These are phyloP conservation scores for Notoglanidium macrostoma DNA, from an alignment of 2,797 vertebrate species.

Conservation along the genomic window DNA sequence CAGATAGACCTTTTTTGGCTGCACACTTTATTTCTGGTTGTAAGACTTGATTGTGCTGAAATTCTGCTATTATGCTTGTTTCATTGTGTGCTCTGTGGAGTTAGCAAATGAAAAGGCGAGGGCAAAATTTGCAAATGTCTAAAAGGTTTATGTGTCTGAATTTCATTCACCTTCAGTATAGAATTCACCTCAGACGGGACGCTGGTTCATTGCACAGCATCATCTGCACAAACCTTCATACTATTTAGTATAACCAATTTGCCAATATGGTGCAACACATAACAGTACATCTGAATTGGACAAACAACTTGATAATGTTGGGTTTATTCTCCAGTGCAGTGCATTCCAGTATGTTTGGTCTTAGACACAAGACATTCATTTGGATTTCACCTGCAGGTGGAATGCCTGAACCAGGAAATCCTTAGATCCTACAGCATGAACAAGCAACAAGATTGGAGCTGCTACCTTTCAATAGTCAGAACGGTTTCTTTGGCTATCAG, in stretches of 20 bases:
- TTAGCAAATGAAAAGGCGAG: background rate
- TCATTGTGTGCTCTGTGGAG: background rate
- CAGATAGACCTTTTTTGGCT: background rate
- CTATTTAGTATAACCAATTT: background rate
- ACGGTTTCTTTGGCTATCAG: background rate
- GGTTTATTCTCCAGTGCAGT: background rate
- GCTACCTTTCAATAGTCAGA: background rate
- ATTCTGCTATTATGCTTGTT: background rate
- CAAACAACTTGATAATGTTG: background rate
- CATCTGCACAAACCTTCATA: background rate
- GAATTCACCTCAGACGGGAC: background rate
- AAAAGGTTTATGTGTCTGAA: background rate
- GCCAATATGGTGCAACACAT: background rate
- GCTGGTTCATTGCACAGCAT: background rate
- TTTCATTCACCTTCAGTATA: background rate
- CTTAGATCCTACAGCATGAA: background rate
- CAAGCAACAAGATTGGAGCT: background rate
- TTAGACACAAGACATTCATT: background rate
- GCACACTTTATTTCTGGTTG: background rate
- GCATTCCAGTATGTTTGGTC: background rate
- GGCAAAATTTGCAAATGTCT: background rate
- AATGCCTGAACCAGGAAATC: background rate
- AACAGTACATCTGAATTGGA: background rate
- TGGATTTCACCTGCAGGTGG: background rate
- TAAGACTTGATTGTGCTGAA: too few species aligned